phyloP scores from a whole-genome alignment of 2,888 invertebrate genomes.

The Carcina quercana region DNA sequence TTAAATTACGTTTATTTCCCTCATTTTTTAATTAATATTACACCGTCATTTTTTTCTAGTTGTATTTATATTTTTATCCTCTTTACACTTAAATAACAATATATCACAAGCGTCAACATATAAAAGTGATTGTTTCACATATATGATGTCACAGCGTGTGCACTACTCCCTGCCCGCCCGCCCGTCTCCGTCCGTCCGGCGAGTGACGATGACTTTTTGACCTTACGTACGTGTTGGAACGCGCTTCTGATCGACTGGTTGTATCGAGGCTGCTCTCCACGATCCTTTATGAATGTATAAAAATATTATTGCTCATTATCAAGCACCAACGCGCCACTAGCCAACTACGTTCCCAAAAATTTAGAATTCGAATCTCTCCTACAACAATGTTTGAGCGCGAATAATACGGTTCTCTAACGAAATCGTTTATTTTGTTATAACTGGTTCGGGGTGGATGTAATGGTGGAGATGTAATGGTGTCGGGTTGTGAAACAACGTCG shows the following conservation, averaged over 20 bases:
- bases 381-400: conserved; percentile 58
- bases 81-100: conserved; percentile 74
- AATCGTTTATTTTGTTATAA: conserved; percentile 25
- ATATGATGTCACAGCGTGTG: conserved; percentile 9
- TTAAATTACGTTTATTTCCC: conserved; percentile 44
- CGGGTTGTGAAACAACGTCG: conserved; percentile 37
- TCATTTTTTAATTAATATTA: conserved; percentile 47
- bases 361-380: conserved; percentile 60
- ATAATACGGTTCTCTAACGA: conserved; percentile 45
- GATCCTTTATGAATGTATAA: conserved; percentile 68
- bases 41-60: conserved; percentile 52
- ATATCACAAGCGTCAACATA: conserved; percentile 73
- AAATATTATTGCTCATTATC: conserved; percentile 73
- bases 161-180: not conserved
- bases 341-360: conserved; percentile 63
- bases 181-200: conserved; percentile 18
- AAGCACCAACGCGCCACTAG: conserved; percentile 73
- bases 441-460: conserved; percentile 26
- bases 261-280: conserved; percentile 46
- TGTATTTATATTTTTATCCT: conserved; percentile 62
- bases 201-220: conserved; percentile 49
- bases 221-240: conserved; percentile 38
- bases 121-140: conserved; percentile 41
- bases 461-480: conserved; percentile 30
- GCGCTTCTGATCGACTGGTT: conserved; percentile 24